Conservation (phyloP, 2,797 vertebrate species). For the Chaenodraco wilsoni region DNA sequence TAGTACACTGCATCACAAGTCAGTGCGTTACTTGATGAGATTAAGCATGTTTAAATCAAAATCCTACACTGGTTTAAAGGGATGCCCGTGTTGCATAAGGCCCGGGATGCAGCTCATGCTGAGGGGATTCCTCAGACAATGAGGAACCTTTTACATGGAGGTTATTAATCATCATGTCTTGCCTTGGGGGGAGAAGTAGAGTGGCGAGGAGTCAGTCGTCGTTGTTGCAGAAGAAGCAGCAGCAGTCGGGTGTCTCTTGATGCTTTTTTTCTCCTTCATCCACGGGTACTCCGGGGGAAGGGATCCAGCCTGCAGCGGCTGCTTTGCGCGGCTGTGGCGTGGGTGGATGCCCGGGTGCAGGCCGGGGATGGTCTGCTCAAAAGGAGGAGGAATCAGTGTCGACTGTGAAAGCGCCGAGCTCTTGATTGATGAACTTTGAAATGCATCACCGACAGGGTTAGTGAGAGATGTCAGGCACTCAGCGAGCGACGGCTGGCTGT, state of each 20-base stretch:
- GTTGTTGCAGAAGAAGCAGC: constrained; percentile 67
- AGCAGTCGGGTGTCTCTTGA: constrained; percentile 88
- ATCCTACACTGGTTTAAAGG: constrained; percentile 78
- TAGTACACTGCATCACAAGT: constrained; percentile 90
- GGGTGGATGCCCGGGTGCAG: constrained; percentile 93
- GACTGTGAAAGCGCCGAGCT: constrained; percentile 97
- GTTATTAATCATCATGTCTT: constrained; percentile 83
- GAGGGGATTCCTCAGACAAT: constrained; percentile 62
- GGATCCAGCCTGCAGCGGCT: constrained; percentile 88
- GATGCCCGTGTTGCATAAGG: constrained; percentile 57
- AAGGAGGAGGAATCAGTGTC: constrained; percentile 99
- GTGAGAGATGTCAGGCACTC: constrained; percentile 99
- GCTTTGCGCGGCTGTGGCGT: constrained; percentile 93
- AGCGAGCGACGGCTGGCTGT: constrained; percentile 99
- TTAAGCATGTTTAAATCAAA: constrained; percentile 89
- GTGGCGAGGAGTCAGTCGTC: constrained; percentile 84
- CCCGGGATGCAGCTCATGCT: constrained; percentile 44
- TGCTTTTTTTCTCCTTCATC: constrained; percentile 98
- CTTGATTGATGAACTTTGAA: constrained; percentile 99
- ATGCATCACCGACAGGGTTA: constrained; percentile 97
- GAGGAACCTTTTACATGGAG: constrained; percentile 65
- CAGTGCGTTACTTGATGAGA: constrained; percentile 87
- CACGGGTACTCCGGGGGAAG: constrained; percentile 94
- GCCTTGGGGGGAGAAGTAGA: constrained; percentile 96
- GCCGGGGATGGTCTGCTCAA: constrained; percentile 96